phyloP scores from a whole-genome alignment of 1,140 invertebrate species.

The Proctacanthus coquilletti region DNA sequence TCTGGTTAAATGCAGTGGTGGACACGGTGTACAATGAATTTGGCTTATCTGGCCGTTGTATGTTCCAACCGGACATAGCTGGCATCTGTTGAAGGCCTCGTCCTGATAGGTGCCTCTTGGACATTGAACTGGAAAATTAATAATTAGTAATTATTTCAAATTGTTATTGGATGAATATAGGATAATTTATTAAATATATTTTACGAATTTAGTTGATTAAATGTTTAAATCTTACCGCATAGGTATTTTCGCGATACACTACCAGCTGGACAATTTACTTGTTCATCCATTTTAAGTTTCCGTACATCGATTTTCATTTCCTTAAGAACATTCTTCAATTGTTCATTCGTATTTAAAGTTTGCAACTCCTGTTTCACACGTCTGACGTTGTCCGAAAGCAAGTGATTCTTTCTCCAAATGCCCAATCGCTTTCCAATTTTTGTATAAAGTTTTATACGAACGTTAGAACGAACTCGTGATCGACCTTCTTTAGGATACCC shows the following conservation, averaged over 20 bases:
- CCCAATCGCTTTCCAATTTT: constrained; percentile 5
- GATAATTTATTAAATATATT: constrained; percentile 1
- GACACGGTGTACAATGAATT: constrained; percentile 40
- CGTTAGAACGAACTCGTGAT: constrained; percentile 2
- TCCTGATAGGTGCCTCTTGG: constrained; percentile 51
- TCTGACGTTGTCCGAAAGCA: constrained; percentile 4
- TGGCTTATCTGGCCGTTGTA: constrained; percentile 43
- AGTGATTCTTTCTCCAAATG: constrained; percentile 3
- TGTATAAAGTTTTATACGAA: constrained; percentile 2
- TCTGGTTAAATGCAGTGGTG: constrained; percentile 41
- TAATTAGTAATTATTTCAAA: too few relatives aligned
- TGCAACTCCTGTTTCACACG: constrained; percentile 3
- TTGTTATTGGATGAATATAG: too few relatives aligned
- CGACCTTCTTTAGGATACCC: not conserved
- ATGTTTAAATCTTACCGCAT: constrained; percentile 22
- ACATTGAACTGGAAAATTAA: constrained; percentile 39
- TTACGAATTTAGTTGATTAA: too few relatives aligned
- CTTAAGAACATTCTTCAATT: constrained; percentile 2
- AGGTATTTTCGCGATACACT: constrained; percentile 17
- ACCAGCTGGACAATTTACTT: constrained; percentile 15
- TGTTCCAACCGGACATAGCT: constrained; percentile 40
- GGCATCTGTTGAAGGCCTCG: constrained; percentile 34
- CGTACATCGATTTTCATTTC: constrained; percentile 4
- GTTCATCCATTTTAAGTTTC: constrained; percentile 6
- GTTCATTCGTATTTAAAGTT: constrained; percentile 2